A percentile compares a stretch with the other conserved stretches of the same genome.
Conservation (phyloP, 2,888 invertebrate genomes). For the Drosophila fungiperda region DNA sequence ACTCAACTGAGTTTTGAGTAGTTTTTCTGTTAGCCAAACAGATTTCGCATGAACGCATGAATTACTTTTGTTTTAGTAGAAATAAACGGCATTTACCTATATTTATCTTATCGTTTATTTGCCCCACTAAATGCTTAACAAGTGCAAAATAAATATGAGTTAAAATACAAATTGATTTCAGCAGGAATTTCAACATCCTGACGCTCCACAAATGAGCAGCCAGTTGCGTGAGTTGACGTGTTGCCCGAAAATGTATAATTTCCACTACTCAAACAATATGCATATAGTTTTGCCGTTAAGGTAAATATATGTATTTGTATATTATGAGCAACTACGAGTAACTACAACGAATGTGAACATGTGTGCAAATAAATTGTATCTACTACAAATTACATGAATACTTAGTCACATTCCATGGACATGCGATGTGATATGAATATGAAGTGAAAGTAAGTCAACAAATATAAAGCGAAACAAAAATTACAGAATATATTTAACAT, state of each 20-base stretch:
- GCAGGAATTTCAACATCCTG: conserved; percentile 47
- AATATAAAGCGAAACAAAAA: conserved; percentile 14
- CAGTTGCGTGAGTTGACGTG: conserved; percentile 47
- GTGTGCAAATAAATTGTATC: conserved; percentile 79
- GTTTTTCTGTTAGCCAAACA: conserved; percentile 8
- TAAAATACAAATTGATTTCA: conserved; percentile 44
- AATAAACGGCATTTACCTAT: conserved; percentile 66
- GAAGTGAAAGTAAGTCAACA: conserved; percentile 24
- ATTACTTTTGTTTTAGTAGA: conserved; percentile 48
- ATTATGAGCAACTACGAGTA: conserved; percentile 36
- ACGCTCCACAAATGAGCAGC: conserved; percentile 20
- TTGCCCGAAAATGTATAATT: conserved; percentile 49
- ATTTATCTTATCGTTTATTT: conserved; percentile 77
- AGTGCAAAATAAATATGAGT: conserved; percentile 79
- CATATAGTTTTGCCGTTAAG: conserved; percentile 64
- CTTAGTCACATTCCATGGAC: conserved; percentile 38
- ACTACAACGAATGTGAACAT: conserved; percentile 71
- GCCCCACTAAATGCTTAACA: conserved; percentile 67
- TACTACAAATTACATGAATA: conserved; percentile 46
- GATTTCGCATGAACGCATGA: conserved; percentile 40
- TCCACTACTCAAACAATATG: conserved; percentile 59
- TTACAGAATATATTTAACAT: neutral
- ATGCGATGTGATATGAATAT: conserved; percentile 51
- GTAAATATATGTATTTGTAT: conserved; percentile 55
- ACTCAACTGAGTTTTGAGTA: conserved; percentile 16